A percentile compares a stretch with the other conserved stretches of the same genome.
Conservation (phyloP, 2,113 vertebrate genomes). For the Pampusana beccarii region DNA sequence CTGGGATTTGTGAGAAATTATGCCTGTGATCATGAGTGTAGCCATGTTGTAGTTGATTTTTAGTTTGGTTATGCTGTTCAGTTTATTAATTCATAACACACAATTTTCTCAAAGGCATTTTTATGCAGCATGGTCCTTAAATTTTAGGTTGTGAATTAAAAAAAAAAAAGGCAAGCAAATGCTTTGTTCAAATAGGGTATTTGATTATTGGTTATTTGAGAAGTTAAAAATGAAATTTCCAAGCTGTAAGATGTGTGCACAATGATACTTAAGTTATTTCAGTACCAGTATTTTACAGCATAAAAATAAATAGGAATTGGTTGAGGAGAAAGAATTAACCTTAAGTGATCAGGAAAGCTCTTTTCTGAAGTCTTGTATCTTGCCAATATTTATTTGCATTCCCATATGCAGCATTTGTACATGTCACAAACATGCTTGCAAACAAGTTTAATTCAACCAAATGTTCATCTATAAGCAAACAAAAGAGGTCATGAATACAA, state of each 20-base stretch:
- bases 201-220: not conserved
- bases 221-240: not conserved
- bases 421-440: not conserved
- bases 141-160: not conserved
- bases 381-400: not conserved
- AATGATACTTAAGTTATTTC: not conserved
- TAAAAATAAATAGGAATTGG: not conserved
- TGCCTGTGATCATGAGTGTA: not conserved
- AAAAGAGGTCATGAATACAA: not conserved
- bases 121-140: not conserved
- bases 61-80: not conserved
- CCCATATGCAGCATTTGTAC: not conserved
- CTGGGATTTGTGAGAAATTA: not conserved
- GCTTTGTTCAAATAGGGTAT: not conserved
- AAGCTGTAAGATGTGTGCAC: not conserved
- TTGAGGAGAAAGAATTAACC: not conserved
- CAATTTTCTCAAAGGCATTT: not conserved
- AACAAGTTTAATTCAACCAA: not conserved
- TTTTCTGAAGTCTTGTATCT: not conserved
- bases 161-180: not conserved
- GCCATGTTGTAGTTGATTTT: not conserved
- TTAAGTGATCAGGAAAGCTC: not conserved
- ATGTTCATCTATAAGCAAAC: constrained; percentile 1
- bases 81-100: not conserved
- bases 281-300: not conserved